These are phyloP conservation scores for Stichodactyla helianthus DNA, from an alignment of 64 coral and sea anemone genomes.

Conservation along the genomic window DNA sequence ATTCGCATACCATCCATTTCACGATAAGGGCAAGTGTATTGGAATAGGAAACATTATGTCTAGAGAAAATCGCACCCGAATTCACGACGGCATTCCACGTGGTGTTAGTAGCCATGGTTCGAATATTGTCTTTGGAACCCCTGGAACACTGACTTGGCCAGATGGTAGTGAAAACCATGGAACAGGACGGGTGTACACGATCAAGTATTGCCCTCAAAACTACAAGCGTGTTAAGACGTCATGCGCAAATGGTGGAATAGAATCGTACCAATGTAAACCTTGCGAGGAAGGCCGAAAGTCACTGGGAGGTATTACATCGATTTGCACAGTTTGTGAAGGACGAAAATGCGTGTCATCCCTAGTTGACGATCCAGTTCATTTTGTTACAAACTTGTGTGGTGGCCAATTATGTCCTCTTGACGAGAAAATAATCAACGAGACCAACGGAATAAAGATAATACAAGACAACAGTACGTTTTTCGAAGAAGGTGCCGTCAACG, in stretches of 20 bases:
- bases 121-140: slow-evolving; percentile 67
- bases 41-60: slow-evolving; percentile 45
- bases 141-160: slow-evolving; percentile 67
- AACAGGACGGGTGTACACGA: slow-evolving; percentile 68
- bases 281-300: slow-evolving; percentile 65
- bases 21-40: slow-evolving; percentile 16
- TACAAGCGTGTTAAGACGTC: slow-evolving; percentile 49
- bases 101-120: slow-evolving; percentile 40
- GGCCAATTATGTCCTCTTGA: slow-evolving; percentile 15
- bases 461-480: slow-evolving; percentile 42
- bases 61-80: slow-evolving; percentile 24
- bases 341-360: slow-evolving; percentile 23
- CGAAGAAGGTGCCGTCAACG: slow-evolving; percentile 54
- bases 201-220: slow-evolving; percentile 61
- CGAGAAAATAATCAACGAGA: slow-evolving; percentile 10
- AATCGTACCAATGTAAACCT: slow-evolving; percentile 33
- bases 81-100: slow-evolving; percentile 27
- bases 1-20: neutral
- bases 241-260: slow-evolving; percentile 25
- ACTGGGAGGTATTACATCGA: slow-evolving; percentile 52
- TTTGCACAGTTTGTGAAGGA: slow-evolving; percentile 41
- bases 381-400: slow-evolving; percentile 44
- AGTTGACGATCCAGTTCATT: slow-evolving; percentile 24
- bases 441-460: neutral
- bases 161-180: slow-evolving; percentile 20